Base-by-base conservation (phyloP, 2,888 invertebrate species). In the Eupithecia insigniata region DNA sequence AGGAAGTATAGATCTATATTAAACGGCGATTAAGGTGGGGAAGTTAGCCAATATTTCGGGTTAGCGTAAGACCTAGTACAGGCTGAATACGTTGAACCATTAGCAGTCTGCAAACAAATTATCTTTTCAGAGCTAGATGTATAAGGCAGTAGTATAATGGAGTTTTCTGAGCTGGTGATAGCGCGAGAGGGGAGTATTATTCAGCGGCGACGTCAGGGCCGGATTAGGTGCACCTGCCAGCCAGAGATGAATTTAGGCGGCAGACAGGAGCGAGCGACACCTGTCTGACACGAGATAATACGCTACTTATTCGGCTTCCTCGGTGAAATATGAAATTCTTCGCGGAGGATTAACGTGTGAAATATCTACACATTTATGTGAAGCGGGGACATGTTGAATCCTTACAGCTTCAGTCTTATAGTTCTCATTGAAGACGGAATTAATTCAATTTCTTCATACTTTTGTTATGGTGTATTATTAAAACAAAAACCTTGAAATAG, bases 281-380 rank as follows among this genome's bases (percentile, higher is more conserved):
- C 92, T 92, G 92, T 92, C 92, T 90, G 86, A 87, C 87, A 85
- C 84, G 86, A 90, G 89, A 90, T 90, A 91, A 90, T 89, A 89
- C 89, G 88, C 88, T 90, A 89, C 91, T 91, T 91, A 91, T 91
- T 88, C 85, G 87, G 84, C 85, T 91, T 88, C 85, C 85, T 83
- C 84, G 86, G 89, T 91, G 90, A 92, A 91, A 92, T 92, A 92
- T 92, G 90, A 89, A 89, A 89, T 87, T 90, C 88, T 88, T 90
- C 87, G 83, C 82, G 81, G 76, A 78, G 86, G 89, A 90, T 90
- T 89, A 89, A 86, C 85, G 82, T 82, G 83, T 81, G 80, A 83
- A 84, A 79, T 79, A 79, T 79, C 79, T 77, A 79, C 77, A 77
- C 77, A 74, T 77, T 71, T 76, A 76, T 69, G 72, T 67, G 73